Percentiles rank a stretch among this genome's conserved stretches.
phyloP scores from a whole-genome alignment of 1,140 invertebrate species.

The Euwallacea similis region DNA sequence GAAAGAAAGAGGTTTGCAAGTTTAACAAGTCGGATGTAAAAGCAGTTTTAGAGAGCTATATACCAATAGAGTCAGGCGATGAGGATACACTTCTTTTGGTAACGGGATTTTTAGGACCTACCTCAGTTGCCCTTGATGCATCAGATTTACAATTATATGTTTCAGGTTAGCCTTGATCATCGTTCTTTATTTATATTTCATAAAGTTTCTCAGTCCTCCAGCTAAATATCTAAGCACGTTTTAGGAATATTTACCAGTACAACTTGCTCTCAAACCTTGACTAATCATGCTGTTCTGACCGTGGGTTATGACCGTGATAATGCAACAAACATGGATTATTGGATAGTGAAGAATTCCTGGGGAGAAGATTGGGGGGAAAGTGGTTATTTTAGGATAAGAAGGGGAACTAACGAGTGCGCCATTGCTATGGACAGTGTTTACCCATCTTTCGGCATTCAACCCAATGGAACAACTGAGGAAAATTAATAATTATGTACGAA shows the following conservation, averaged over 20 bases:
- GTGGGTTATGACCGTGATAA: constrained; percentile 83
- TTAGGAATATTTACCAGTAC: constrained; percentile 59
- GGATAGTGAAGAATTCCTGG: constrained; percentile 59
- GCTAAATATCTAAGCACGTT: neutral
- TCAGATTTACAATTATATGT: constrained; percentile 75
- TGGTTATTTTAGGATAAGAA: constrained; percentile 67
- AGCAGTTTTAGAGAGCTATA: constrained; percentile 75
- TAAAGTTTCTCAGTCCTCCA: neutral
- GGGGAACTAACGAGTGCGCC: constrained; percentile 68
- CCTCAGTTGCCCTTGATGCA: constrained; percentile 76
- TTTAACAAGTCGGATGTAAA: constrained; percentile 66
- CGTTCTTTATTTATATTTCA: constrained; percentile 51
- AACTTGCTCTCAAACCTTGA: constrained; percentile 40
- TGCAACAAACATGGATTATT: constrained; percentile 46
- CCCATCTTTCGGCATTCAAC: constrained; percentile 45
- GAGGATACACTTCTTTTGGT: constrained; percentile 72
- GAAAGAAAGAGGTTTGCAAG: constrained; percentile 65
- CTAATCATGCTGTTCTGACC: constrained; percentile 81
- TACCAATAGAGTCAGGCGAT: constrained; percentile 63
- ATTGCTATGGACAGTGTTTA: constrained; percentile 63
- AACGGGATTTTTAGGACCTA: constrained; percentile 78
- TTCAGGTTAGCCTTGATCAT: constrained; percentile 55
- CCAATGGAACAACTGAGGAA: neutral
- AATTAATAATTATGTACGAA: neutral
- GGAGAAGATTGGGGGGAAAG: constrained; percentile 61